phyloP scores from a whole-genome alignment of 2,888 invertebrate genomes.

The Callyntrura guangdongensis region DNA sequence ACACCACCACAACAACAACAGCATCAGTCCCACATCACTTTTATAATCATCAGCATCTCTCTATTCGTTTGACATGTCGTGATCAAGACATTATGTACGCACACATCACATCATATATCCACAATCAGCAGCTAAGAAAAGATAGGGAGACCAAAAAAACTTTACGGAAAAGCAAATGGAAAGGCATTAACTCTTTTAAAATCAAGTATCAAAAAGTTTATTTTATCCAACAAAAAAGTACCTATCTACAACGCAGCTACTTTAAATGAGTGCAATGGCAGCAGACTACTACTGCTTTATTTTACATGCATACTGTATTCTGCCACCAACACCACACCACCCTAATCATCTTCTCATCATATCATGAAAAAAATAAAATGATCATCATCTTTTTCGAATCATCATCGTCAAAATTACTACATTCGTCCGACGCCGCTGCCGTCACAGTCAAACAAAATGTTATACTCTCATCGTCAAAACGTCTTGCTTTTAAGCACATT shows the following conservation, averaged over 20 bases:
- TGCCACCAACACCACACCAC: slow-evolving; percentile 49
- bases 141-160: slow-evolving; percentile 24
- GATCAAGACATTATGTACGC: slow-evolving; percentile 75
- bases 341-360: slow-evolving; percentile 73
- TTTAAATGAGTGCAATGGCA: slow-evolving; percentile 59
- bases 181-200: neutral
- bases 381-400: slow-evolving; percentile 64
- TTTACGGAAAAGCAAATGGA: neutral
- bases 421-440: slow-evolving; percentile 54
- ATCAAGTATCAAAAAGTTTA: slow-evolving; percentile 7
- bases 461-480: slow-evolving; percentile 33
- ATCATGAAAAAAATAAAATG: slow-evolving; percentile 37
- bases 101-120: slow-evolving; percentile 1
- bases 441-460: slow-evolving; percentile 53
- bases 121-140: no score
- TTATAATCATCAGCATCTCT: slow-evolving; percentile 13
- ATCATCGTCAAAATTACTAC: slow-evolving; percentile 3
- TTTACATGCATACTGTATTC: neutral
- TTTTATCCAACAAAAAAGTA: neutral
- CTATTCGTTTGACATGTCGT: slow-evolving; percentile 70
- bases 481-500: slow-evolving; percentile 20
- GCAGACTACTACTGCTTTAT: neutral
- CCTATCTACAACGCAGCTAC: neutral
- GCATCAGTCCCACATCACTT: slow-evolving; percentile 48
- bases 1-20: slow-evolving; percentile 34